Percentiles rank a stretch among this genome's conserved stretches.
These are phyloP conservation scores for Frieseomelitta varia DNA, from an alignment of 1,140 invertebrate species.

Conservation along the genomic window DNA sequence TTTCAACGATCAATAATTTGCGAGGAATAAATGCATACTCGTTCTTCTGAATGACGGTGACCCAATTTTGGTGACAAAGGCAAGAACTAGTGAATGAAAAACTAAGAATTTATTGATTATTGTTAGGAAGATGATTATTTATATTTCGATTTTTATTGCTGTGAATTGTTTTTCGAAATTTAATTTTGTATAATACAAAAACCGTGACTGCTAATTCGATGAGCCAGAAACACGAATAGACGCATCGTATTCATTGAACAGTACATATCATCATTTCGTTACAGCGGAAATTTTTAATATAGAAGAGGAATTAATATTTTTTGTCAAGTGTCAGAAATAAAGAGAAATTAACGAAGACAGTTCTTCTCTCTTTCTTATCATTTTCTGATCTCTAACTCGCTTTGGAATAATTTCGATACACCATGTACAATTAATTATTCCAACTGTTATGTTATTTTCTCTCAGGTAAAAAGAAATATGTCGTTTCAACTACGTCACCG, in stretches of 20 bases:
- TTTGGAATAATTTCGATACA: background rate
- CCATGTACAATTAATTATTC: background rate
- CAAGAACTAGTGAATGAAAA: background rate
- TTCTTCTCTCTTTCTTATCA: background rate
- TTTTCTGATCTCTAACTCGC: background rate
- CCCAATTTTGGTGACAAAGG: slow-evolving; percentile 17
- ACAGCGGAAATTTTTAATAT: no score
- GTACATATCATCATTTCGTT: background rate
- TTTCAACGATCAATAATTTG: slow-evolving; percentile 45
- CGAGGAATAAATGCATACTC: slow-evolving; percentile 4
- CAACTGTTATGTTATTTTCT: background rate
- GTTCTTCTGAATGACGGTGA: slow-evolving; percentile 15
- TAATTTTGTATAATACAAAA: background rate
- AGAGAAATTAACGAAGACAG: background rate
- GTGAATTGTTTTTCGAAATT: background rate
- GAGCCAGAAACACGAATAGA: background rate
- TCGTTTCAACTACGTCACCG: background rate
- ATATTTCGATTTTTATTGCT: no score
- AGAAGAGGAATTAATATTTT: background rate
- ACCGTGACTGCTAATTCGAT: background rate
- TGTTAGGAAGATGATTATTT: background rate
- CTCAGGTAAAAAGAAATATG: background rate
- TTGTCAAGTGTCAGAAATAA: background rate
- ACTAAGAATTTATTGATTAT: background rate
- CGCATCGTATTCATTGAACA: background rate